phyloP scores from a whole-genome alignment of 2,888 invertebrate species.

The Notocelia uddmanniana region DNA sequence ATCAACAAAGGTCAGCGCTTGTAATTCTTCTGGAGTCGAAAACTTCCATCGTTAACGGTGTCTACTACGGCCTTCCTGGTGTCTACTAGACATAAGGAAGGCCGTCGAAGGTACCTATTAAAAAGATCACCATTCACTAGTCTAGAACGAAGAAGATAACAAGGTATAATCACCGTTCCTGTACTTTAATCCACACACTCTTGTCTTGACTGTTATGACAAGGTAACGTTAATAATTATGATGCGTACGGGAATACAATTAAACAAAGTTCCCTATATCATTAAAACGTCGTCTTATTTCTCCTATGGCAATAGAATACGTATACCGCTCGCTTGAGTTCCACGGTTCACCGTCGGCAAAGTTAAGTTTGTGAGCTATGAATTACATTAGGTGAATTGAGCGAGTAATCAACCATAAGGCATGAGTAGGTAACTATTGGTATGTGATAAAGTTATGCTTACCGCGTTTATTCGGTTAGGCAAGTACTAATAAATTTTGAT shows the following conservation, averaged over 20 bases:
- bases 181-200: background rate
- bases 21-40: too few relatives aligned
- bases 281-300: background rate
- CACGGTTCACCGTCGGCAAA: slow-evolving; percentile 11
- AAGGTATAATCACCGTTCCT: background rate
- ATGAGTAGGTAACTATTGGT: slow-evolving; percentile 35
- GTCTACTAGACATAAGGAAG: too few relatives aligned
- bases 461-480: slow-evolving; percentile 39
- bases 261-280: background rate
- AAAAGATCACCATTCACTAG: background rate
- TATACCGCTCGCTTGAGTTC: background rate
- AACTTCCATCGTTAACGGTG: too few relatives aligned
- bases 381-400: slow-evolving; percentile 51
- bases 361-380: slow-evolving; percentile 35
- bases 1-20: too few relatives aligned
- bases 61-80: too few relatives aligned
- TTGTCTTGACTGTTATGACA: background rate
- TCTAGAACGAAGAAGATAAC: background rate
- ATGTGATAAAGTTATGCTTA: slow-evolving; percentile 37
- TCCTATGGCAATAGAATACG: background rate
- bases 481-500: background rate
- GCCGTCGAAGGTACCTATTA: too few relatives aligned
- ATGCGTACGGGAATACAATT: background rate
- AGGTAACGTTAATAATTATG: background rate
- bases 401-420: slow-evolving; percentile 52